Percentiles rank a stretch among this genome's conserved stretches.
Conservation (phyloP, 2,888 invertebrate species). For the Hyposoter didymator region DNA sequence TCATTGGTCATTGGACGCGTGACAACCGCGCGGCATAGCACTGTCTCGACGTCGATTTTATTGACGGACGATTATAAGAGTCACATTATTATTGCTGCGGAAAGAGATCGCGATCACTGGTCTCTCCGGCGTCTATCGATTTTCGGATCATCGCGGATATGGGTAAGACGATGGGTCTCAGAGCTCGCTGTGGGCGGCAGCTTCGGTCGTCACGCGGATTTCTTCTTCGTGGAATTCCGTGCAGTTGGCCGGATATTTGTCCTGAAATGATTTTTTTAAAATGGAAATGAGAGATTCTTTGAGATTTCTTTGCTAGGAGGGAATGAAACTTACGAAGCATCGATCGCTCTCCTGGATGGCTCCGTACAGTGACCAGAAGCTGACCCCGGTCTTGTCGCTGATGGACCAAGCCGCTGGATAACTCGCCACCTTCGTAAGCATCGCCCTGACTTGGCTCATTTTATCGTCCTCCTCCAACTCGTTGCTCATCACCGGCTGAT, state of each 20-base stretch:
- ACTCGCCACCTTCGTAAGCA: constrained; percentile 90
- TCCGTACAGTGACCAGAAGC: constrained; percentile 92
- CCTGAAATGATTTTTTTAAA: too few relatives aligned
- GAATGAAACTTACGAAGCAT: constrained; percentile 87
- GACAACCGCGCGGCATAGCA: constrained; percentile 21
- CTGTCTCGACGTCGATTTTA: not conserved
- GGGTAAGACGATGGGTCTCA: constrained; percentile 83
- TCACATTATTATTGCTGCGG: too few relatives aligned
- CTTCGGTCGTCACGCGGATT: constrained; percentile 91
- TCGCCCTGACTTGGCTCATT: constrained; percentile 86
- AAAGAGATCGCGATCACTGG: not conserved
- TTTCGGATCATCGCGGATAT: constrained; percentile 6
- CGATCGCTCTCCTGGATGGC: constrained; percentile 89
- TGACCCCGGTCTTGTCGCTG: constrained; percentile 89
- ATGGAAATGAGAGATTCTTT: too few relatives aligned
- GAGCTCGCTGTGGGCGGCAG: constrained; percentile 91
- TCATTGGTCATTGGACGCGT: constrained; percentile 48
- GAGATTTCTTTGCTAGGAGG: not conserved
- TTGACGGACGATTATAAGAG: not conserved
- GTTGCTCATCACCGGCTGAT: constrained; percentile 86
- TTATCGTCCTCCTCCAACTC: constrained; percentile 86
- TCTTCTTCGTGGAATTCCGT: constrained; percentile 93
- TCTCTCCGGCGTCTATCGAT: not conserved
- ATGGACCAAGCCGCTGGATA: constrained; percentile 91
- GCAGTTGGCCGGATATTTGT: constrained; percentile 90